Conservation (phyloP, 2,888 invertebrate species). For the Ormyrus pomaceus region DNA sequence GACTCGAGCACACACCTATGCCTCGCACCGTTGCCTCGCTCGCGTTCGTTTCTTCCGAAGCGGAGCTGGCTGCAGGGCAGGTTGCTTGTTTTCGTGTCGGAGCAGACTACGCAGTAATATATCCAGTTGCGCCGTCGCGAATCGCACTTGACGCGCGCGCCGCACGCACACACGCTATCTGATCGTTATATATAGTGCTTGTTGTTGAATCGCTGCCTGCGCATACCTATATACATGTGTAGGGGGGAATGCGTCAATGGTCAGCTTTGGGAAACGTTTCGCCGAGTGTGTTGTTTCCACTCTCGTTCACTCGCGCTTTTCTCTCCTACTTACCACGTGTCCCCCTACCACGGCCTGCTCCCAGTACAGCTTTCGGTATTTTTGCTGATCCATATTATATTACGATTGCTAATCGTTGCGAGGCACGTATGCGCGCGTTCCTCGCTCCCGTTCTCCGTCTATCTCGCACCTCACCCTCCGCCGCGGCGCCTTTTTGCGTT, state of each 20-base stretch:
- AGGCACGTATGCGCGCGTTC: neutral
- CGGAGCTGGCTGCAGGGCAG: neutral
- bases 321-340: conserved; percentile 26
- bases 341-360: neutral
- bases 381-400: conserved; percentile 27
- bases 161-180: neutral
- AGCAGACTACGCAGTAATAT: neutral
- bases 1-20: neutral
- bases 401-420: conserved; percentile 20
- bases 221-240: conserved; percentile 6
- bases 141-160: neutral
- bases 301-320: too few species aligned
- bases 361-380: conserved; percentile 3
- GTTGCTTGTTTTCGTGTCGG: conserved; percentile 20
- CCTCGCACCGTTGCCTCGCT: conserved; percentile 3
- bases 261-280: conserved; percentile 19
- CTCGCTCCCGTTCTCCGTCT: too few species aligned
- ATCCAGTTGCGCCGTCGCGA: neutral
- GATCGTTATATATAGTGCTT: conserved; percentile 14
- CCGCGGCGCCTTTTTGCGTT: too few species aligned
- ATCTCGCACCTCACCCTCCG: too few species aligned
- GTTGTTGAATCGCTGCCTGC: conserved; percentile 37
- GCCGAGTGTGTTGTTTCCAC: neutral
- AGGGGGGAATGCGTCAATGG: neutral
- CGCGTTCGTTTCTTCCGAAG: conserved; percentile 19